Evolutionary conservation across 2,888 invertebrate species (phyloP).

Genomic region (Stenotaenia linearis): DNA sequence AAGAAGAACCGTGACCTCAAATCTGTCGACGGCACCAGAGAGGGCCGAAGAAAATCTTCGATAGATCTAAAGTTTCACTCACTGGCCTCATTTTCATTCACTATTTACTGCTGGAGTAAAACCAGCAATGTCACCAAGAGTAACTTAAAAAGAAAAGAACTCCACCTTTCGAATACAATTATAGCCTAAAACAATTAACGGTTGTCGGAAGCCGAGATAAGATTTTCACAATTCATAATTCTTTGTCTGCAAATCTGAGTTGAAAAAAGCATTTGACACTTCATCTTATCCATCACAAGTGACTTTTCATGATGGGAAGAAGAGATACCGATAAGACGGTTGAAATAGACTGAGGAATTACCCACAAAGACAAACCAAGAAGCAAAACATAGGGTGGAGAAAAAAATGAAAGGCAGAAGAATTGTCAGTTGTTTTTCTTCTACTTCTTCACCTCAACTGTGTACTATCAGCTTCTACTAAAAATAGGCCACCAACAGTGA

Average conservation of each 20-base stretch:
- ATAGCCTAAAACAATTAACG: too few species aligned
- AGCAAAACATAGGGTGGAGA: neutral
- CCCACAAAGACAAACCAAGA: constrained; percentile 3
- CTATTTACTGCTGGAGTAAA: too few species aligned
- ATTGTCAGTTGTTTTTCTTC: constrained; percentile 3
- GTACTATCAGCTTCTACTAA: neutral
- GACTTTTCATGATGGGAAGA: neutral
- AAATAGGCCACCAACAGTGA: constrained; percentile 4
- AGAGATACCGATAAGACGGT: neutral
- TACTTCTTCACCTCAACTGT: neutral
- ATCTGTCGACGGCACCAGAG: too few species aligned
- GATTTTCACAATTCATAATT: neutral
- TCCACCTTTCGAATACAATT: too few species aligned
- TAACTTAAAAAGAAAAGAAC: too few species aligned
- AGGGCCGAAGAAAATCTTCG: too few species aligned
- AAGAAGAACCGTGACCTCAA: too few species aligned
- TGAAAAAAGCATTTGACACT: neutral
- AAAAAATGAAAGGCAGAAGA: neutral
- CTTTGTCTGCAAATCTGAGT: neutral
- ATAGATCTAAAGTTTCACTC: too few species aligned
- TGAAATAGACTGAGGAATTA: constrained; percentile 9
- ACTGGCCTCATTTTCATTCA: too few species aligned
- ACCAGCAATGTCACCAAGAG: too few species aligned
- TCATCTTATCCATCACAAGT: neutral
- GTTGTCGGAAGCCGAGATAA: neutral